Evolutionary conservation across 2,797 vertebrate genomes (phyloP), one percentile per base, ranked within the genome.

Genomic region (Cercopithecus hamlyni): DNA sequence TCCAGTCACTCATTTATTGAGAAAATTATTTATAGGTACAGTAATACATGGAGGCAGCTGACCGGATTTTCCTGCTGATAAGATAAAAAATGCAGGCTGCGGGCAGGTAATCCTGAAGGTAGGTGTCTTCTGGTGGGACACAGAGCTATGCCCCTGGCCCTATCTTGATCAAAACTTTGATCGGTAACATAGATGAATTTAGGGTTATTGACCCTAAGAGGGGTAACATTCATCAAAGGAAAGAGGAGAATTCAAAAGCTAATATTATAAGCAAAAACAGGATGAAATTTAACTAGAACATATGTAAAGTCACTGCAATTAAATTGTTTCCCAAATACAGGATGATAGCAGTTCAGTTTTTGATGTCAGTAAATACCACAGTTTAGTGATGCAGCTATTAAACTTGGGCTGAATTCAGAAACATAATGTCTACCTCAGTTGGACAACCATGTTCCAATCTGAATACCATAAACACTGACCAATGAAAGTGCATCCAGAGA

Each of bases 21-120:
- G 64, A 94, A 85, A 85, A 94, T 79, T 94, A 76, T 97, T 97
- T 96, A 58, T 39, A 94, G 89, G 55, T 82, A 64, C 13, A 95
- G 41, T 86, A 45, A n/a, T 93, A 90, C 90, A 41, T 75, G 67
- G 57, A 88, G 33, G 7, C 24, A 93, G 83, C 45, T 93, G n/a
- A 94, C n/a, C 70, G 33, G 43, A 81, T 94, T 96, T 94, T 92
- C 76, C 76, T 72, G 52, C 39, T 95, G 80, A 76, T 64, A 95
- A 94, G 50, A 80, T 84, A 61, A 90, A 96, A 19, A 89, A 96
- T 30, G 2, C 27, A 92, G n/a, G 52, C 39, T 88, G 11, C 20
- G 96, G 76, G 90, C 2, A 95, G 61, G 58, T 90, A 97, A 87
- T 58, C 19, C 72, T 80, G 76, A 96, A 93, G 36, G 64, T 87